Evolutionary conservation across 2,888 invertebrate genomes (phyloP).

Genomic region (Zootermopsis nevadensis): DNA sequence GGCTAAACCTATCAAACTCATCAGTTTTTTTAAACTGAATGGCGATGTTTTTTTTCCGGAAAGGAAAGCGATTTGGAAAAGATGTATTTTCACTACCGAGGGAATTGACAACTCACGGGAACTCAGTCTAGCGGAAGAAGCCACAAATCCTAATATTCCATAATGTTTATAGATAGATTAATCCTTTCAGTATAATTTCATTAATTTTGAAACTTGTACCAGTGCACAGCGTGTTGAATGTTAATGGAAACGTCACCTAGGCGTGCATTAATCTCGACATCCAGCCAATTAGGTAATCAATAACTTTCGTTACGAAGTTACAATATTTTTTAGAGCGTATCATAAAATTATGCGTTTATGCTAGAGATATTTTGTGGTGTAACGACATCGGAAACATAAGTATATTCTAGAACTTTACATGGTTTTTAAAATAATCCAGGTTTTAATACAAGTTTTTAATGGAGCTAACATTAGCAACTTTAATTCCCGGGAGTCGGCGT

Average conservation of each 20-base stretch:
- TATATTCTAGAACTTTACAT: not conserved
- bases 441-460: not conserved
- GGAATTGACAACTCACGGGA: constrained; percentile 19
- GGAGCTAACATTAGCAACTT: not conserved
- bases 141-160: not conserved
- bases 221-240: not conserved
- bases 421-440: not conserved
- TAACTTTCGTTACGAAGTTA: not conserved
- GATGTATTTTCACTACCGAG: not conserved
- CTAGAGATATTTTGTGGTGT: not conserved
- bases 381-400: not conserved
- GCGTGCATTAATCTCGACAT: not conserved
- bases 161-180: not conserved
- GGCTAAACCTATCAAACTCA: constrained; percentile 36
- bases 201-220: not conserved
- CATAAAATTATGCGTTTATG: not conserved
- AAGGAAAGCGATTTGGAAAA: constrained; percentile 20
- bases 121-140: not conserved
- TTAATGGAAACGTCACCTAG: not conserved
- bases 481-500: not conserved
- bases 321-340: not conserved
- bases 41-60: constrained; percentile 13
- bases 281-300: not conserved
- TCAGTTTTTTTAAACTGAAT: constrained; percentile 7
- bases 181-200: not conserved